Base-by-base conservation (phyloP, 2,888 invertebrate genomes). In the Leistus spinibarbis region DNA sequence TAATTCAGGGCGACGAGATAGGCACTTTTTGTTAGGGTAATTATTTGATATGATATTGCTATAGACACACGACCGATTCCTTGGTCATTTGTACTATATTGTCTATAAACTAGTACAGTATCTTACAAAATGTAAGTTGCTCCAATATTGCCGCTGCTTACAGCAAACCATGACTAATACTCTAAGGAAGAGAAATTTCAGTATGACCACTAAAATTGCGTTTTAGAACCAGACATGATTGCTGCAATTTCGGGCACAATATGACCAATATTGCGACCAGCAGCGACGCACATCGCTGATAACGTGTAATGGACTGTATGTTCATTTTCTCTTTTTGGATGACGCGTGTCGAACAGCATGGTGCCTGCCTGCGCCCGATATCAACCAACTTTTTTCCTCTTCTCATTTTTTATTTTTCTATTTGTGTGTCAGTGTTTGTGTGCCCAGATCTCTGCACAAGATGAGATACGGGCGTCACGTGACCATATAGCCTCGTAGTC, bases 401-500 rank as follows among this genome's bases (percentile, higher is more conserved):
- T 40, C 13, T 40, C 13, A 10, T 40, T 7, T 10, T 40, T 40
- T 40, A 10, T 40, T 40, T 40, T 40, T 2, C 40, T 40, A 13
- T 40, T 40, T 7, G 40, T 40, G 40, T 4, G 40, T 24, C 3
- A 4, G 24, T 24, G 24, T 24, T 4, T 40, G 19, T 60, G 19
- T 60, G 60, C 60, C 13, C 20, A 60, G 60, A 60, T 60, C 60
- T 20, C 20, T 22, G 60, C 20, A 60, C 20, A 10, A 19, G 60
- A 60, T 60, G 60, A 60, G 60, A 60, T 60, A 60, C 60, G 60
- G 19, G 60, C 60, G 19, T 60, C 60, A 60, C 60, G 60, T 60
- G 60, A 60, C 60, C 10, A 20, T 5, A 22, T 40, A 13, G 1
- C 40, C 40, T 40, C 40, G 40, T 40, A 40, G 40, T 40, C 40